phyloP scores from a whole-genome alignment of 92 coral and sea anemone genomes.

The Phymanthus crucifer region DNA sequence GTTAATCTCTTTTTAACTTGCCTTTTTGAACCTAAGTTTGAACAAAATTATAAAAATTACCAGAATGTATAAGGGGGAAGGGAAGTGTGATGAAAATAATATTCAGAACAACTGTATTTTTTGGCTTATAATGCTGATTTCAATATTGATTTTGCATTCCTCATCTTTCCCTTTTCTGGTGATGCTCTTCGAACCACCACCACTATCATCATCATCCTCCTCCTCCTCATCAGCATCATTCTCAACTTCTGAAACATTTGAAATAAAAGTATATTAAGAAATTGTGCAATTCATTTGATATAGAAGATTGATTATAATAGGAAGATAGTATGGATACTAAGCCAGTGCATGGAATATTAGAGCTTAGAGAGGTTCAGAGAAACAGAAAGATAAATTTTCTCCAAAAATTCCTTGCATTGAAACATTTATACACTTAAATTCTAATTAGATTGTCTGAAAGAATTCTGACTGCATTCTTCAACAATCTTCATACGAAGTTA shows the following conservation, averaged over 20 bases:
- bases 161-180: constrained; percentile 15
- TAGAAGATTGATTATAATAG: not conserved
- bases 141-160: not conserved
- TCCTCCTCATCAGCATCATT: constrained; percentile 22
- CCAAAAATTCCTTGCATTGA: too few relatives aligned
- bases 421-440: not conserved
- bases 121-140: too few relatives aligned
- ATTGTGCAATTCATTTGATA: too few relatives aligned
- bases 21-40: not conserved
- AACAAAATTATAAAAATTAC: not conserved
- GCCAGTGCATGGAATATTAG: too few relatives aligned
- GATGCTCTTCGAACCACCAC: constrained; percentile 17
- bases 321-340: not conserved
- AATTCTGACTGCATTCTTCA: not conserved
- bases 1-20: constrained; percentile 4
- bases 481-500: not conserved
- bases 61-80: too few relatives aligned
- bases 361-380: too few relatives aligned
- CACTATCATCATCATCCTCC: constrained; percentile 17
- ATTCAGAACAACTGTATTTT: too few relatives aligned
- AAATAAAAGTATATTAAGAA: not conserved
- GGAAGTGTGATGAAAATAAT: too few relatives aligned
- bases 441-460: too few relatives aligned
- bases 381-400: too few relatives aligned
- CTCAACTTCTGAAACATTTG: constrained; percentile 5